Percentiles rank a stretch among this genome's conserved stretches.
These are phyloP conservation scores for Nothobranchius furzeri DNA, from an alignment of 2,113 vertebrate genomes.

Conservation along the genomic window DNA sequence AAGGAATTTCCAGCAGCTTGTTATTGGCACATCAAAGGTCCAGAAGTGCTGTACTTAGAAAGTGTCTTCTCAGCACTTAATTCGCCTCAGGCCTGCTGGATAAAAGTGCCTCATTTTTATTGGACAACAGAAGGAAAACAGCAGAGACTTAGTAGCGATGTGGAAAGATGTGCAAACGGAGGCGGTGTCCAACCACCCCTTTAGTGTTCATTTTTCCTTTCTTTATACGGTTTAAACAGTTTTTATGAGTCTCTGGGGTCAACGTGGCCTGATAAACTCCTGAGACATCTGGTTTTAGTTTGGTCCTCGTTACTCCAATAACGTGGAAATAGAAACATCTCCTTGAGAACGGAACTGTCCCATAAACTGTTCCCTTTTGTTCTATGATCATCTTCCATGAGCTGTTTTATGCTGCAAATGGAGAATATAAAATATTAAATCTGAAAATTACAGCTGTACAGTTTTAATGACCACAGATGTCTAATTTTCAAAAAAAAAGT, in stretches of 20 bases:
- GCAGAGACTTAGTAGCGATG: constrained; percentile 61
- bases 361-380: not conserved
- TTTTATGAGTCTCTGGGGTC: constrained; percentile 20
- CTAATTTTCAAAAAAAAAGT: too few relatives aligned
- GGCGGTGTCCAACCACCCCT: constrained; percentile 9
- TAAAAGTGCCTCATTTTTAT: constrained; percentile 40
- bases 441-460: too few relatives aligned
- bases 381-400: too few relatives aligned
- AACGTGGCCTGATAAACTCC: constrained; percentile 7
- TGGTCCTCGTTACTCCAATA: not conserved
- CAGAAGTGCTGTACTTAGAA: constrained; percentile 36
- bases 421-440: too few relatives aligned
- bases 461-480: too few relatives aligned
- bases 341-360: not conserved
- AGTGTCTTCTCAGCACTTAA: constrained; percentile 55
- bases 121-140: constrained; percentile 55
- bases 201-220: not conserved
- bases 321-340: not conserved
- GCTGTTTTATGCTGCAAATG: too few relatives aligned
- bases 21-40: constrained; percentile 50
- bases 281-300: constrained; percentile 22
- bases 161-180: constrained; percentile 27
- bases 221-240: not conserved
- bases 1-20: constrained; percentile 49
- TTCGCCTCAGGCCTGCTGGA: constrained; percentile 11